Percentiles rank a stretch among this genome's conserved stretches.
Conservation (phyloP, 2,797 vertebrate genomes). For the Chaunax sp. region DNA sequence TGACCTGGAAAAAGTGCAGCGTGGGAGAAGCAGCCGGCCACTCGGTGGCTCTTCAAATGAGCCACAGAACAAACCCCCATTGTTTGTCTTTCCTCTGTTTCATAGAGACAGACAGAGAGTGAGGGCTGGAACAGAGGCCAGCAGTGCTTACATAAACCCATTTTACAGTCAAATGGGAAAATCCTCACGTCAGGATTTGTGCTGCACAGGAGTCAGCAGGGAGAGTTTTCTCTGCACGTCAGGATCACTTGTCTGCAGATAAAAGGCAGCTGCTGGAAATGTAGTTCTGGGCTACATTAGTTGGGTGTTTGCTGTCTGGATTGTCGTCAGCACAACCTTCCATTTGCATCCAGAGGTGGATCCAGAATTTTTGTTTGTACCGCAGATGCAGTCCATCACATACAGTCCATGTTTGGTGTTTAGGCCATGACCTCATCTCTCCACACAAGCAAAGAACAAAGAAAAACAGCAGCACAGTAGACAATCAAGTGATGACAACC, state of each 20-base stretch:
- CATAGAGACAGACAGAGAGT: slow-evolving; percentile 41
- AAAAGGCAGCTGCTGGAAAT: too few species aligned
- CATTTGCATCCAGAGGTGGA: too few species aligned
- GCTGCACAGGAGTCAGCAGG: slow-evolving; percentile 35
- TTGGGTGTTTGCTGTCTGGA: too few species aligned
- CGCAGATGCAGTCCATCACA: too few species aligned
- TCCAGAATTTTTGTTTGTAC: too few species aligned
- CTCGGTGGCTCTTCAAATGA: slow-evolving; percentile 37
- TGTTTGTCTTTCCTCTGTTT: slow-evolving; percentile 70
- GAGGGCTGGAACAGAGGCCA: slow-evolving; percentile 19
- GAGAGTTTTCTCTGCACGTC: slow-evolving; percentile 17
- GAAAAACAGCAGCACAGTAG: too few species aligned
- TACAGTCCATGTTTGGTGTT: too few species aligned
- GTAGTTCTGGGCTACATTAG: too few species aligned
- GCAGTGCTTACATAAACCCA: slow-evolving; percentile 34
- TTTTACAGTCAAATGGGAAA: slow-evolving; percentile 33
- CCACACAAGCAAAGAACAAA: too few species aligned
- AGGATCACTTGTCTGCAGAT: neutral
- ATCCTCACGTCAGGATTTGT: slow-evolving; percentile 35
- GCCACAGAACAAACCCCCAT: slow-evolving; percentile 42
- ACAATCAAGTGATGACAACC: too few species aligned
- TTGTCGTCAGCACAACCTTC: too few species aligned
- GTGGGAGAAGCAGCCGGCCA: slow-evolving; percentile 12
- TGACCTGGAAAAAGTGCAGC: slow-evolving; percentile 75
- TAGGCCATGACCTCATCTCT: too few species aligned